Conservation (phyloP, 2,888 invertebrate genomes). For the Chrysina gloriosa region DNA sequence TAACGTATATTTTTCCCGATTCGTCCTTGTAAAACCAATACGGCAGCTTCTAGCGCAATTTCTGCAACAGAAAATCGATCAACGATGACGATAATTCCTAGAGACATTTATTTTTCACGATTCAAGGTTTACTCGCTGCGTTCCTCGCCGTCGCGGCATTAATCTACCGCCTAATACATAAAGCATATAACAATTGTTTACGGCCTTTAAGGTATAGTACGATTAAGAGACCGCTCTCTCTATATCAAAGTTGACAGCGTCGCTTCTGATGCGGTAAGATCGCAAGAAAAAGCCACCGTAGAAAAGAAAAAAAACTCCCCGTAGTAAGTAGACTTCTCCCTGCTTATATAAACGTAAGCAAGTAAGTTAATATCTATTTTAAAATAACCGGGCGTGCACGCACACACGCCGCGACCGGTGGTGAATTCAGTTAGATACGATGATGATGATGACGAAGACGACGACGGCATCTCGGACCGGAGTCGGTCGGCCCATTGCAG, state of each 20-base stretch:
- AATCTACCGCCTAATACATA: constrained; percentile 13
- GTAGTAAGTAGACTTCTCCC: background rate
- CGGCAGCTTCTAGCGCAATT: constrained; percentile 1
- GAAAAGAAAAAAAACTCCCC: background rate
- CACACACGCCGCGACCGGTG: too few relatives aligned
- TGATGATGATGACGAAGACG: too few relatives aligned
- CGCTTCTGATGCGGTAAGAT: too few relatives aligned
- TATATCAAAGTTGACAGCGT: constrained; percentile 1
- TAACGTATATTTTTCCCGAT: too few relatives aligned
- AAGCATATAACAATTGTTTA: constrained; percentile 11
- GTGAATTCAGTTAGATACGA: background rate
- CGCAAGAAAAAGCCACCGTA: background rate
- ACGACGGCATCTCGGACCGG: background rate
- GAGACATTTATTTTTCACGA: background rate
- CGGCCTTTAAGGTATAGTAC: background rate
- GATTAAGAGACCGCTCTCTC: background rate
- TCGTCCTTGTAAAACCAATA: too few relatives aligned
- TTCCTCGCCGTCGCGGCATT: background rate
- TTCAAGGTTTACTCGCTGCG: background rate
- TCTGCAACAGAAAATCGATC: background rate
- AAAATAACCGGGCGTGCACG: background rate
- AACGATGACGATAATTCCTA: background rate
- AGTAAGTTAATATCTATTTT: background rate
- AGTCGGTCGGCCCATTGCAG: constrained; percentile 15
- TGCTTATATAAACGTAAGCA: background rate